Base-by-base conservation (phyloP, 1,140 invertebrate genomes). In the Neuroterus valhalla region DNA sequence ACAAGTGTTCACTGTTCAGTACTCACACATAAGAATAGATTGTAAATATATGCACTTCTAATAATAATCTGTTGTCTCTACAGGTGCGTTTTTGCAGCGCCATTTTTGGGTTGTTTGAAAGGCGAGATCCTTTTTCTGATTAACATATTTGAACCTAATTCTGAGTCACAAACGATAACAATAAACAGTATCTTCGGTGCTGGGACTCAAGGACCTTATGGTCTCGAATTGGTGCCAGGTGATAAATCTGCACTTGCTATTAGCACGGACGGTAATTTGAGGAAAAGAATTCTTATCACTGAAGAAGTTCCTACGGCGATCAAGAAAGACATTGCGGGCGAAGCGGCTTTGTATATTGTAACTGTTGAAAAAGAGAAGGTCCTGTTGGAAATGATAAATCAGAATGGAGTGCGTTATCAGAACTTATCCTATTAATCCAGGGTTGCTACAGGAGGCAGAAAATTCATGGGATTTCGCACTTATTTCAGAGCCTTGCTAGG, bases 21-120 rank as follows among this genome's bases (percentile, higher is more conserved):
- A 70, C 66, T 66, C 69, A 38, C 3, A 42, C 17, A 26, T 1
- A 23, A 21, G 38, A 68, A 72, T 66, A 26, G 42, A 48, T 66
- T 19, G 68, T 31, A 66, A 45, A 48, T 44, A 52, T 72, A 10
- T 52, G n/a, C 43, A 73, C 62, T 17, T 50, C 45, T 48, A 67
- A 79, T 69, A 72, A 69, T 2, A 48, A 62, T 67, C 21, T 69
- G 76, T 48, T 71, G 48, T 68, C 68, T 15, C 85, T 91, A 74
- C 82, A 94, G 93, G 73, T 96, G 94, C 87, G 81, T 92, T 11
- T 78, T 94, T 52, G 91, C 91, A 62, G 90, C 91, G n/a, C 92
- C 92, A 21, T 93, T 92, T 84, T 93, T 92, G 81, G 91, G 91
- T 11, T 95, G 94, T 78, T 77, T 93, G 14, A 91, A 91, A 42